A percentile compares a stretch with the other conserved stretches of the same genome.
These are phyloP conservation scores for Acronicta leporina DNA, from an alignment of 2,888 invertebrate genomes.

Conservation along the genomic window DNA sequence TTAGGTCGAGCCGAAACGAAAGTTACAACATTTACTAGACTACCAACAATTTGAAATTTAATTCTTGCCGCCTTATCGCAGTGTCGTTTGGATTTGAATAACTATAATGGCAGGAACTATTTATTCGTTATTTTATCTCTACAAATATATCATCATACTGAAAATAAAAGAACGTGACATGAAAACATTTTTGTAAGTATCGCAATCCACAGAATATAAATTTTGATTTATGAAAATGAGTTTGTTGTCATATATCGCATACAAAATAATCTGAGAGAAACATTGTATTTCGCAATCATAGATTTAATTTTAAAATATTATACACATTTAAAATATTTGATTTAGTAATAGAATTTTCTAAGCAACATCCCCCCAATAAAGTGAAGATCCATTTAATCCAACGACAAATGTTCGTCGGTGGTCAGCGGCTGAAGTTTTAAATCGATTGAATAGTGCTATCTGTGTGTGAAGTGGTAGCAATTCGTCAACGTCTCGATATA, in stretches of 20 bases:
- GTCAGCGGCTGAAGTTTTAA: conserved; percentile 76
- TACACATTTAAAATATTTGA: not conserved
- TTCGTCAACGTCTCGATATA: conserved; percentile 86
- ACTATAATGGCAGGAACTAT: conserved; percentile 40
- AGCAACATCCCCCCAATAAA: conserved; percentile 19
- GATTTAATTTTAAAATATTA: not conserved
- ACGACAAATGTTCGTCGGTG: conserved; percentile 63
- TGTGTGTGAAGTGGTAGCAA: conserved; percentile 79
- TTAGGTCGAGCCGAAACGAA: conserved; percentile 68
- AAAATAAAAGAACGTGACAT: conserved; percentile 10
- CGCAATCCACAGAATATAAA: conserved; percentile 4
- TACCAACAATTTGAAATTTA: conserved; percentile 76
- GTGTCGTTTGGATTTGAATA: conserved; percentile 54
- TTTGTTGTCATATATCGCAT: conserved; percentile 13
- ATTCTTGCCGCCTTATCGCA: conserved; percentile 67
- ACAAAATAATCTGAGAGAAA: conserved; percentile 2
- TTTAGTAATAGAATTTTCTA: conserved; percentile 11
- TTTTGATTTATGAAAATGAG: conserved; percentile 35
- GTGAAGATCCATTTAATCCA: conserved; percentile 59
- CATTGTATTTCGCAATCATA: not conserved
- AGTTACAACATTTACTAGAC: conserved; percentile 76
- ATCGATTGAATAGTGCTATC: conserved; percentile 83
- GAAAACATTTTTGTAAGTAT: conserved; percentile 24
- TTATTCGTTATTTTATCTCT: conserved; percentile 18
- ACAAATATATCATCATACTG: conserved; percentile 12